These are phyloP conservation scores for Drosophila eugracilis DNA, from an alignment of 1,140 invertebrate species.

Conservation along the genomic window DNA sequence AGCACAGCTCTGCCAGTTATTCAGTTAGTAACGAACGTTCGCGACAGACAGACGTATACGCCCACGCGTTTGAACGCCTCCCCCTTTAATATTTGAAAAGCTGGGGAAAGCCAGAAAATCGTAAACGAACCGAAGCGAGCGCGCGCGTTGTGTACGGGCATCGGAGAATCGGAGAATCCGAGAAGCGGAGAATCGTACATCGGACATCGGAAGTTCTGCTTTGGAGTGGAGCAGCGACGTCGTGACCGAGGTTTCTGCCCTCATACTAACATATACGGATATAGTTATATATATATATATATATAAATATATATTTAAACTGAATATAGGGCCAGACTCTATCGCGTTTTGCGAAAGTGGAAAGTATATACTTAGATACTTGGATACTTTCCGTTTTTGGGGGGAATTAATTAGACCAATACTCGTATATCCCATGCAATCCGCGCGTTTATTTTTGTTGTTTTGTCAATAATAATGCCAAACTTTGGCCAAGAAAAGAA, in stretches of 20 bases:
- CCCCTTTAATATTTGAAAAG: slow-evolving; percentile 11
- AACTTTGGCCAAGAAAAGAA: slow-evolving; percentile 35
- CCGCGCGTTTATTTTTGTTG: slow-evolving; percentile 65
- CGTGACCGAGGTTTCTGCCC: slow-evolving; percentile 76
- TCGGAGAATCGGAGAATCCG: slow-evolving; percentile 31
- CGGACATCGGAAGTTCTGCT: slow-evolving; percentile 70
- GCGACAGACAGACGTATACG: slow-evolving; percentile 57
- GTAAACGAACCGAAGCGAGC: slow-evolving; percentile 36
- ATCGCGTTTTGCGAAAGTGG: slow-evolving; percentile 70
- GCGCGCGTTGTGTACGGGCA: slow-evolving; percentile 47
- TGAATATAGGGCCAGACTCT: slow-evolving; percentile 29
- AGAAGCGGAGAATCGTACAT: background rate
- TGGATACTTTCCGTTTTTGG: slow-evolving; percentile 61
- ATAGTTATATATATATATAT: background rate
- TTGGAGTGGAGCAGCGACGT: slow-evolving; percentile 54
- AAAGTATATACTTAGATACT: slow-evolving; percentile 75
- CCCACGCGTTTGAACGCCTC: slow-evolving; percentile 27
- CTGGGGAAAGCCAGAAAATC: slow-evolving; percentile 51
- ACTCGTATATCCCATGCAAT: slow-evolving; percentile 57
- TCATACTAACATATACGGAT: slow-evolving; percentile 34
- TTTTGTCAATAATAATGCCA: slow-evolving; percentile 72
- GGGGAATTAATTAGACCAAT: slow-evolving; percentile 44
- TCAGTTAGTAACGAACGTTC: slow-evolving; percentile 74
- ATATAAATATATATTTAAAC: slow-evolving; percentile 27
- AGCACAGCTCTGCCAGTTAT: slow-evolving; percentile 40